phyloP scores from a whole-genome alignment of 2,113 vertebrate genomes.

The Semnornis frantzii region DNA sequence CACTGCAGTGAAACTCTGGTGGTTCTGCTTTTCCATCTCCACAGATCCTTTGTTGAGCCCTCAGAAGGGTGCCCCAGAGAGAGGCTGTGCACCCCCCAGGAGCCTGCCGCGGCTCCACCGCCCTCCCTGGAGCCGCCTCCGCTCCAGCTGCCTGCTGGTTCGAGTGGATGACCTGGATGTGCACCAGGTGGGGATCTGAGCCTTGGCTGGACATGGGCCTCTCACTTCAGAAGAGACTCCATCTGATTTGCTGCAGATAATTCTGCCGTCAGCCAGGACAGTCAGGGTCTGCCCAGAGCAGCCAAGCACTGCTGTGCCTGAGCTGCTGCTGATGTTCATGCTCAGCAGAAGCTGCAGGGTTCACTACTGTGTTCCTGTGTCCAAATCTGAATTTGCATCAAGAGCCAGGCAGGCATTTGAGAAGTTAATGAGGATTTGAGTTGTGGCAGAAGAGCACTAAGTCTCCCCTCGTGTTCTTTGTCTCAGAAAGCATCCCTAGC shows the following conservation, averaged over 20 bases:
- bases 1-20: background rate
- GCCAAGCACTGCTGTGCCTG: rapidly evolving
- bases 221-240: no score
- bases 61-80: conserved; percentile 64
- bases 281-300: background rate
- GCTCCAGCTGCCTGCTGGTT: conserved; percentile 91
- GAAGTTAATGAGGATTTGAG: background rate
- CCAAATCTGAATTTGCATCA: background rate
- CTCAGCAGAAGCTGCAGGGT: background rate
- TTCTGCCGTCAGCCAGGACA: background rate
- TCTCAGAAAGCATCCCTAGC: background rate
- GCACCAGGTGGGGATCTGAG: conserved; percentile 83
- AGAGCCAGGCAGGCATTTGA: background rate
- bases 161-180: conserved; percentile 93
- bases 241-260: background rate
- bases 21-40: background rate
- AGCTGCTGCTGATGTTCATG: background rate
- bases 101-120: conserved; percentile 4
- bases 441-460: background rate
- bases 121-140: conserved; percentile 85
- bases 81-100: conserved; percentile 8
- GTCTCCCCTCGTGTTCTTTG: background rate
- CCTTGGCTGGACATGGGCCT: rapidly evolving
- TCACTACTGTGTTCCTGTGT: background rate
- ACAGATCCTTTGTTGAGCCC: conserved; percentile 62